Conservation (phyloP, 2,888 invertebrate genomes). For the Pseudococcus jackbeardsleyi region DNA sequence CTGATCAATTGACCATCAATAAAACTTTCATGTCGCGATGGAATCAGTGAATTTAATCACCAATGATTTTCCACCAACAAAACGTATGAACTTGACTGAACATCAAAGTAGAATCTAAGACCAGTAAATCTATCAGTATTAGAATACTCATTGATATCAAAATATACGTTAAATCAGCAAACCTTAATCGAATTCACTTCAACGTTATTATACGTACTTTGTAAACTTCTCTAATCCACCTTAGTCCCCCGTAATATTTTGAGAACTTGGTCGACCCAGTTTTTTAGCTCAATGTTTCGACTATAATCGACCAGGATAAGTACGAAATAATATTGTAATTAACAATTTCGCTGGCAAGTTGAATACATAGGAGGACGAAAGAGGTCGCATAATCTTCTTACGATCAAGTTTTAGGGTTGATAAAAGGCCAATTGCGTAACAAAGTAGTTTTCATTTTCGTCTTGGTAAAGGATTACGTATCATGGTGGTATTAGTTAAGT, state of each 20-base stretch:
- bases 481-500: not conserved
- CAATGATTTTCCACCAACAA: too few relatives aligned
- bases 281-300: not conserved
- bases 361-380: not conserved
- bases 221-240: not conserved
- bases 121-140: too few relatives aligned
- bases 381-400: constrained; percentile 26
- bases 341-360: not conserved
- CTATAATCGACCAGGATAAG: not conserved
- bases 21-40: too few relatives aligned
- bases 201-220: not conserved
- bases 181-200: too few relatives aligned
- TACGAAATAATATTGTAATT: not conserved
- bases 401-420: constrained; percentile 11
- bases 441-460: constrained; percentile 27
- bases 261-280: not conserved
- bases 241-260: not conserved
- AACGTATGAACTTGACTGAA: too few relatives aligned
- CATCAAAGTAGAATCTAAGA: too few relatives aligned
- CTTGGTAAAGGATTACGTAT: constrained; percentile 26
- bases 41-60: too few relatives aligned
- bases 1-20: too few relatives aligned
- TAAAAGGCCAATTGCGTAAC: constrained; percentile 34
- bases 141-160: too few relatives aligned
- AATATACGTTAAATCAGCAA: too few relatives aligned